Evolutionary conservation across 2,888 invertebrate species (phyloP), one percentile per base, ranked within the genome.

Genomic region (Odontocolon sp.): DNA sequence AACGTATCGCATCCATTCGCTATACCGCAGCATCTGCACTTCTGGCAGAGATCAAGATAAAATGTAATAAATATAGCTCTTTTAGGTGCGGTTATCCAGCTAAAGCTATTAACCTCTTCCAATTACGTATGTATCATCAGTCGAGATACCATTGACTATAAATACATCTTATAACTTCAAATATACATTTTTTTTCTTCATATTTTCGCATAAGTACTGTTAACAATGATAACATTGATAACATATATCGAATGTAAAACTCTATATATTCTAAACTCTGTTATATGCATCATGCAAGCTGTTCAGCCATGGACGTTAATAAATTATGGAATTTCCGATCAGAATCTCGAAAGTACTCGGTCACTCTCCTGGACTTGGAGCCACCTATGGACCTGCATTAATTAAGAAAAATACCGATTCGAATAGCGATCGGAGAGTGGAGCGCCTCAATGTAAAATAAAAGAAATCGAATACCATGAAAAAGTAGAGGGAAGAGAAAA

Each of bases 351-450:
- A n/a, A 26, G 4, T 26, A 38, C 18, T 33, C 56, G n/a, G 3
- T 21, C n/a, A 18, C 9, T 18, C 26, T n/a, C n/a, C n/a, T n/a
- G n/a, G 59, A 59, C 28, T 40, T 9, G 16, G 18, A 31, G 33
- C 6, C 11, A 42, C 9, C 1, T 28, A n/a, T 42, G n/a, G n/a
- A 42, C 33, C 40, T 57, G 63, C 66, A 57, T 77, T 66, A 66
- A 70, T 76, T 57, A 70, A 26, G 4, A 54, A 59, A 61, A 59
- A 76, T 66, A 71, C 71, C 59, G 52, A 73, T 59, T 61, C 59
- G 38, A 74, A 67, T 45, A 36, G 61, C 61, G 68, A 57, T 72
- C 50, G 40, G 57, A 57, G 42, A 18, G 9, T 63, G 54, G 57
- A 54, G 47, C 38, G 45, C 9, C 3, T n/a, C 47, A 66, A 23